phyloP scores from a whole-genome alignment of 2,113 vertebrate genomes.

The Acinonyx jubatus region DNA sequence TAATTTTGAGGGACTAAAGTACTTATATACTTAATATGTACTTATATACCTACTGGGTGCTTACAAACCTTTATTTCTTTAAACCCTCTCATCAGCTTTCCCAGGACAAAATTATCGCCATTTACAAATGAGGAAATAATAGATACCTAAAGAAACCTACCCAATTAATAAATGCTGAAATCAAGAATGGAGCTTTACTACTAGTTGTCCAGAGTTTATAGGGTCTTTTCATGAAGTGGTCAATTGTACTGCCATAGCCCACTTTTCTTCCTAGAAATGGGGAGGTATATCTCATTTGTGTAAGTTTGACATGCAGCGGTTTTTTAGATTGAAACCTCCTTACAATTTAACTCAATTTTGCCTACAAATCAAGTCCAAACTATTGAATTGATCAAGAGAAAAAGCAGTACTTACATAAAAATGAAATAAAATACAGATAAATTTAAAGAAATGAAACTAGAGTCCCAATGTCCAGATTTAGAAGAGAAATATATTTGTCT shows the following conservation, averaged over 20 bases:
- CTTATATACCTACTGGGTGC: neutral
- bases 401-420: neutral
- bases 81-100: neutral
- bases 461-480: neutral
- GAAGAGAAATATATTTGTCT: neutral
- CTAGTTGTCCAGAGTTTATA: neutral
- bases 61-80: neutral
- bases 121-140: neutral
- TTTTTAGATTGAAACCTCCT: neutral
- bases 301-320: neutral
- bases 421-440: neutral
- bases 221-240: neutral
- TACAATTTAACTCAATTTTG: neutral
- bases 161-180: neutral
- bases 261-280: neutral
- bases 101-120: neutral
- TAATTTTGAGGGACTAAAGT: neutral
- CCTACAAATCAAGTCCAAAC: neutral
- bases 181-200: neutral
- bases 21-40: neutral
- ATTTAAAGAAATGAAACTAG: neutral
- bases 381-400: neutral
- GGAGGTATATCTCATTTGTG: neutral
- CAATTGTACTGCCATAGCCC: rapidly evolving
- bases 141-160: neutral